Evolutionary conservation across 2,888 invertebrate genomes (phyloP).

Genomic region (Limnephilus rhombicus): DNA sequence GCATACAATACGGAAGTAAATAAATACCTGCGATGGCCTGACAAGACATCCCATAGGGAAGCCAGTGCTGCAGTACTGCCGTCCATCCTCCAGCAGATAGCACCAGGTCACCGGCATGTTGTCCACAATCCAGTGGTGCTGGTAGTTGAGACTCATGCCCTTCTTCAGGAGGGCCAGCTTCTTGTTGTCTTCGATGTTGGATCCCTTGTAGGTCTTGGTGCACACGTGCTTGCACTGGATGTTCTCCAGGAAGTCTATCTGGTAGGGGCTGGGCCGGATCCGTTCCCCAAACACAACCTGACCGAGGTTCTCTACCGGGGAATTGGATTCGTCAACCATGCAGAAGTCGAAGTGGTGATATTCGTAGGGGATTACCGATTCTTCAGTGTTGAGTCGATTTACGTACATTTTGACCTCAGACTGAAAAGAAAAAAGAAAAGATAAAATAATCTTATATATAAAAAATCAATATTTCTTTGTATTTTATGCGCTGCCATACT

Average conservation of each 20-base stretch:
- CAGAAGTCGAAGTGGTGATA: conserved; percentile 99
- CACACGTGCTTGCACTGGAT: conserved; percentile 81
- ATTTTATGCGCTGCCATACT: no score
- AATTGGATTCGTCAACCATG: conserved; percentile 83
- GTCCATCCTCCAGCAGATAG: conserved; percentile 84
- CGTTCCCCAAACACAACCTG: conserved; percentile 99
- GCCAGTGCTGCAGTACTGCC: conserved; percentile 94
- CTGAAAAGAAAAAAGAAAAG: conserved; percentile 80
- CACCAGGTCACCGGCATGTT: conserved; percentile 99
- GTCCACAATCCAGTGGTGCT: conserved; percentile 99
- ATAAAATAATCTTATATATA: neutral
- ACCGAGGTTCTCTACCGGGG: conserved; percentile 98
- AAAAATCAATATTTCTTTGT: no score
- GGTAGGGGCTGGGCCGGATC: conserved; percentile 95
- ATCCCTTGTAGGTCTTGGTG: conserved; percentile 84
- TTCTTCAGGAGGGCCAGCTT: conserved; percentile 90
- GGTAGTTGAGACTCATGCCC: conserved; percentile 96
- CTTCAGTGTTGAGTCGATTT: conserved; percentile 97
- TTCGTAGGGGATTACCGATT: conserved; percentile 98
- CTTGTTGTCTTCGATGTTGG: conserved; percentile 80
- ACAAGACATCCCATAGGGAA: conserved; percentile 98
- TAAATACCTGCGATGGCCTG: conserved; percentile 76
- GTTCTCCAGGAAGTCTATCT: conserved; percentile 89
- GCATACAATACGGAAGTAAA: neutral
- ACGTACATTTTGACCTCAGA: conserved; percentile 93